Conservation (phyloP, 2,113 vertebrate species). For the Ictalurus punctatus region DNA sequence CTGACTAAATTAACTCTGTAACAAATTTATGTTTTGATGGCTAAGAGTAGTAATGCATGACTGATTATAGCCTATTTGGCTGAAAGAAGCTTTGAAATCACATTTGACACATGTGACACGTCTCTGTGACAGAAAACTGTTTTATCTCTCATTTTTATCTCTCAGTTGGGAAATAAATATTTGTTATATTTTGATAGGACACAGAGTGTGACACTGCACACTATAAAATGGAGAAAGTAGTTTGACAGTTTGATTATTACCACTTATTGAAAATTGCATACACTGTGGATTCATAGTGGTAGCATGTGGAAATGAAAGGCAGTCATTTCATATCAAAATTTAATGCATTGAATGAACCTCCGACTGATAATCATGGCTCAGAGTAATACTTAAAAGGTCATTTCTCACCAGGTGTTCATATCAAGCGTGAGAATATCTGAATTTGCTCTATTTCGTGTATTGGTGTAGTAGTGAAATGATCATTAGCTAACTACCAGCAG, state of each 20-base stretch:
- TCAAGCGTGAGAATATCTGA: neutral
- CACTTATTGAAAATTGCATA: conserved; percentile 18
- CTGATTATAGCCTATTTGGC: neutral
- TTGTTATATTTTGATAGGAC: neutral
- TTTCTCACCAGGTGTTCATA: neutral
- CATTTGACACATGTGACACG: neutral
- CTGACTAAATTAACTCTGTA: neutral
- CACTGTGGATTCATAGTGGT: neutral
- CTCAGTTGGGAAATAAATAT: neutral
- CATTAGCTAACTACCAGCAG: neutral
- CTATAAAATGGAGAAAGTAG: neutral
- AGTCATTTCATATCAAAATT: conserved; percentile 22
- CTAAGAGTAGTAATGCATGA: neutral
- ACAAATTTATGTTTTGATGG: neutral
- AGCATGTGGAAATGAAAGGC: conserved; percentile 14
- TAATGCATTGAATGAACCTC: conserved; percentile 2
- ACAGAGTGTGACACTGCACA: neutral
- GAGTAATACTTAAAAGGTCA: conserved; percentile 8
- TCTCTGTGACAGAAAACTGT: neutral
- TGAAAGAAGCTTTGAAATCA: neutral
- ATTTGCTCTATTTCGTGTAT: neutral
- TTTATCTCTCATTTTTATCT: neutral
- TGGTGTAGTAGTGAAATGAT: neutral
- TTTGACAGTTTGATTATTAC: conserved; percentile 22
- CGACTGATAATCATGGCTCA: neutral